Evolutionary conservation across 2,888 invertebrate genomes (phyloP).

Genomic region (Tholera decimalis): DNA sequence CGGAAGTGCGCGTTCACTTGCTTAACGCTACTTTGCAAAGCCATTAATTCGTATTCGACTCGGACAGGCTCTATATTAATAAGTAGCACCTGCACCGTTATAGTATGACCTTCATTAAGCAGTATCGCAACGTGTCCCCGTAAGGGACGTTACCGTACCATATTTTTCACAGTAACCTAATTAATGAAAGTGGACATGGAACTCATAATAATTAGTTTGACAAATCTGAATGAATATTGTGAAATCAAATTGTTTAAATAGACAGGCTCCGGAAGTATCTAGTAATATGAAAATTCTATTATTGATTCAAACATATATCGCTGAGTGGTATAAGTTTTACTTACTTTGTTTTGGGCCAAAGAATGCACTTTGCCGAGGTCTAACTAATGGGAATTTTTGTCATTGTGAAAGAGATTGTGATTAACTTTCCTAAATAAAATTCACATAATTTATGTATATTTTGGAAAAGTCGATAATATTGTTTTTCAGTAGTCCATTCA

Average conservation of each 20-base stretch:
- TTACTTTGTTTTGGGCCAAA: not conserved
- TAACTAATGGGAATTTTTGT: no score
- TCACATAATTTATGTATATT: no score
- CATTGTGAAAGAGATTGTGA: no score
- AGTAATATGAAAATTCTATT: not conserved
- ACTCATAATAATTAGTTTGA: conserved; percentile 44
- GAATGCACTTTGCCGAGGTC: no score
- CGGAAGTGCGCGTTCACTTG: conserved; percentile 77
- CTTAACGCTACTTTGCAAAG: conserved; percentile 71
- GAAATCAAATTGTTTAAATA: not conserved
- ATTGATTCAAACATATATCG: not conserved
- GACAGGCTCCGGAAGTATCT: no score
- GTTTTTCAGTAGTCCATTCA: no score
- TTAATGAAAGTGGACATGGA: conserved; percentile 57
- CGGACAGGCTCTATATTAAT: conserved; percentile 69
- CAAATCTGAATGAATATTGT: conserved; percentile 4
- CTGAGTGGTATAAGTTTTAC: not conserved
- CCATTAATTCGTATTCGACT: conserved; percentile 80
- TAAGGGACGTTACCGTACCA: conserved; percentile 67
- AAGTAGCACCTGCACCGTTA: conserved; percentile 76
- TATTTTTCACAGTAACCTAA: conserved; percentile 68
- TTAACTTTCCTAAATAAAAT: no score
- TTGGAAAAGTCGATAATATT: no score
- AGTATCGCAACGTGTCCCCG: conserved; percentile 72
- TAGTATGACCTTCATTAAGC: conserved; percentile 71